Evolutionary conservation across 2,888 invertebrate species (phyloP).

Genomic region (Lordiphosa andalusiaca): DNA sequence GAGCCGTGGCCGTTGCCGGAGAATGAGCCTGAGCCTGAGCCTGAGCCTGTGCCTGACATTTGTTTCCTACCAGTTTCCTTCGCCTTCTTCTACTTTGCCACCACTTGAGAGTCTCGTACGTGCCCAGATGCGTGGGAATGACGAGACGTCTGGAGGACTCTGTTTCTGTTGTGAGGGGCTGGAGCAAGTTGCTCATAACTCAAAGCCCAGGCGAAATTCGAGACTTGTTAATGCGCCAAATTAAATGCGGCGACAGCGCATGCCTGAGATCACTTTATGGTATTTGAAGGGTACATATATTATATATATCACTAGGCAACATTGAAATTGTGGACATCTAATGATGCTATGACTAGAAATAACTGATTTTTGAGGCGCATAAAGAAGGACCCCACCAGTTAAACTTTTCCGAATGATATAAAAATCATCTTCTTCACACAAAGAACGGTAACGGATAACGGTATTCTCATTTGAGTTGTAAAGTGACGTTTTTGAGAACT

Average conservation of each 20-base stretch:
- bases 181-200: conserved; percentile 42
- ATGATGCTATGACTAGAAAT: too few relatives aligned
- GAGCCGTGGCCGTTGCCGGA: too few relatives aligned
- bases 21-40: conserved; percentile 12
- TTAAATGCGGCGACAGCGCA: conserved; percentile 63
- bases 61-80: conserved; percentile 56
- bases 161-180: conserved; percentile 20
- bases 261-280: conserved; percentile 8
- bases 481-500: too few relatives aligned
- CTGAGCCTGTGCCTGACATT: conserved; percentile 56
- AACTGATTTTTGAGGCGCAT: too few relatives aligned
- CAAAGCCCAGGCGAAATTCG: conserved; percentile 60
- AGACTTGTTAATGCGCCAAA: conserved; percentile 72
- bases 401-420: too few relatives aligned
- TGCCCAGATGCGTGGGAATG: conserved; percentile 76
- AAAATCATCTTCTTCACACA: too few relatives aligned
- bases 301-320: conserved; percentile 2
- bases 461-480: too few relatives aligned
- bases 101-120: conserved; percentile 66
- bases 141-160: conserved; percentile 52
- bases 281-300: conserved; percentile 1
- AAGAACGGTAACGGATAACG: too few relatives aligned
- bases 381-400: too few relatives aligned
- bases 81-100: conserved; percentile 6
- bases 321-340: too few relatives aligned